These are phyloP conservation scores for Rhabdomys dilectus DNA, from an alignment of 2,113 vertebrate species.

Conservation along the genomic window DNA sequence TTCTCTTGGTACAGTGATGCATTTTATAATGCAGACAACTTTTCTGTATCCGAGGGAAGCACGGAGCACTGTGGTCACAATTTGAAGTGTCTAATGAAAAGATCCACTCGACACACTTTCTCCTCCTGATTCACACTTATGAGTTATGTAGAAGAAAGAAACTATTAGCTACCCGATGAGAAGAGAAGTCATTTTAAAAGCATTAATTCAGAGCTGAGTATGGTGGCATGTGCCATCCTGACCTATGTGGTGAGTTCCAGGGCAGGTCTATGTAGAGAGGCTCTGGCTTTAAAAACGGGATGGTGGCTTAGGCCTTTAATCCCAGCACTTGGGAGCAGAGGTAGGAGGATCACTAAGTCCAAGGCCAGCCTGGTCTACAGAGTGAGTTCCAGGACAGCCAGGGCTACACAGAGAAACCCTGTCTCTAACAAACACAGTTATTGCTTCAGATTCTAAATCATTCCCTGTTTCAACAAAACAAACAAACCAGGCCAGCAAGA, in stretches of 20 bases:
- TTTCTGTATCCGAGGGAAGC: neutral
- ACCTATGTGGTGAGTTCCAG: neutral
- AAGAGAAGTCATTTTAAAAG: neutral
- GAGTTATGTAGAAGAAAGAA: constrained; percentile 10
- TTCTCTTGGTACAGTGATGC: neutral
- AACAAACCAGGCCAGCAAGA: too few species aligned
- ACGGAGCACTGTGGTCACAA: neutral
- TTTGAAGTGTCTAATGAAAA: constrained; percentile 44
- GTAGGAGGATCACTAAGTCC: too few species aligned
- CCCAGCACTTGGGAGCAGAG: too few species aligned
- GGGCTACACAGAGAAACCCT: too few species aligned
- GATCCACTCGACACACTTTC: neutral
- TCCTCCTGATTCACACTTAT: neutral
- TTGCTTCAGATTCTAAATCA: neutral
- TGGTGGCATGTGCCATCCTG: neutral
- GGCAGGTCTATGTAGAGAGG: too few species aligned
- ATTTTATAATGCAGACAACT: too few species aligned
- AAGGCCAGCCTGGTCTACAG: too few species aligned
- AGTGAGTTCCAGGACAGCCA: too few species aligned
- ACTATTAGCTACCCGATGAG: neutral
- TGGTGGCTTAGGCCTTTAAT: too few species aligned
- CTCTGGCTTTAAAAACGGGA: too few species aligned
- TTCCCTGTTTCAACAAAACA: too few species aligned
- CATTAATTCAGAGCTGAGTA: neutral
- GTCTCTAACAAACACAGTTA: neutral